Conservation (phyloP, 2,113 vertebrate genomes). For the Corythoichthys intestinalis region DNA sequence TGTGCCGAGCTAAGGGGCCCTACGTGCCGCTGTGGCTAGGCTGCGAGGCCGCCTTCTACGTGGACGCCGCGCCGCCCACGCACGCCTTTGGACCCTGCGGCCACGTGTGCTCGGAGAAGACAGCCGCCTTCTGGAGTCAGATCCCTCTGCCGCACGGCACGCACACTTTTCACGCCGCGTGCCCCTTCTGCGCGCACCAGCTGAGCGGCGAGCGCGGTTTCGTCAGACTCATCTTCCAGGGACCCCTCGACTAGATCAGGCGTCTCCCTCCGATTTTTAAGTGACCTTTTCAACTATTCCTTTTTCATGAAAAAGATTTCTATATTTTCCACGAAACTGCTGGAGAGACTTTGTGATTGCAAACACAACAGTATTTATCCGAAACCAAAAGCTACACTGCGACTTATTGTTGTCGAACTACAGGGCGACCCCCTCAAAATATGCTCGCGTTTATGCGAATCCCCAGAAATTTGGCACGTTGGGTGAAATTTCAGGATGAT, state of each 20-base stretch:
- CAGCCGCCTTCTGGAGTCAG: constrained; percentile 94
- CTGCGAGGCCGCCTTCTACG: constrained; percentile 94
- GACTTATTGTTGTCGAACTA: constrained; percentile 46
- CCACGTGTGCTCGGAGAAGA: constrained; percentile 97
- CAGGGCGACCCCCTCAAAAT: neutral
- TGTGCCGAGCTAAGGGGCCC: constrained; percentile 93
- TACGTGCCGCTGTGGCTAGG: constrained; percentile 98
- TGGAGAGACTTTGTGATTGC: constrained; percentile 46
- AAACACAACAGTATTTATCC: constrained; percentile 61
- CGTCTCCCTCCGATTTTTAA: constrained; percentile 68
- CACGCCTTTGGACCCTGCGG: constrained; percentile 94
- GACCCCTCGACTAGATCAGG: constrained; percentile 86
- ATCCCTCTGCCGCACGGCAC: constrained; percentile 97
- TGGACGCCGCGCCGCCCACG: constrained; percentile 93
- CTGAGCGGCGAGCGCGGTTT: constrained; percentile 90
- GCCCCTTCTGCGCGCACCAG: constrained; percentile 96
- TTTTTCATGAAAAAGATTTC: constrained; percentile 71
- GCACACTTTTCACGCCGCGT: constrained; percentile 96
- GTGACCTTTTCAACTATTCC: constrained; percentile 73
- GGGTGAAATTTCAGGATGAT: neutral
- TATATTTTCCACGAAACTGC: constrained; percentile 74
- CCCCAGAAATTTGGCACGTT: neutral
- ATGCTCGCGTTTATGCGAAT: neutral
- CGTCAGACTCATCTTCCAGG: constrained; percentile 99
- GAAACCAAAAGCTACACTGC: neutral